Evolutionary conservation across 2,113 vertebrate species (phyloP).

Genomic region (Mus spicilegus): DNA sequence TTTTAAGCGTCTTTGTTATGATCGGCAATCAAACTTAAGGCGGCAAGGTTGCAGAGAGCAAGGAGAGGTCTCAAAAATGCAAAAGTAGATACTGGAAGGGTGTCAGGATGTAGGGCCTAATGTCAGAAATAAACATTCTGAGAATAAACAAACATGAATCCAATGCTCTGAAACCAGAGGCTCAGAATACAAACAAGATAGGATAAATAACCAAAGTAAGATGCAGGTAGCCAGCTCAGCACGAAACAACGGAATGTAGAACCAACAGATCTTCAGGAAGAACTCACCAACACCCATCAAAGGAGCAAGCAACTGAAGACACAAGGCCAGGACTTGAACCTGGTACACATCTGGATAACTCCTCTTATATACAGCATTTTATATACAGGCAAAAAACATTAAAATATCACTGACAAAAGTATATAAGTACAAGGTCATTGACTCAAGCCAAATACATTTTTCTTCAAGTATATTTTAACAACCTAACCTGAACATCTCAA

Average conservation of each 20-base stretch:
- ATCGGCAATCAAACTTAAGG: background rate
- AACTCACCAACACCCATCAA: background rate
- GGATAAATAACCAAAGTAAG: background rate
- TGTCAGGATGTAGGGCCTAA: background rate
- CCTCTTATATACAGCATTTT: background rate
- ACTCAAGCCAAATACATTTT: conserved; percentile 17
- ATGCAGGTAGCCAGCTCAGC: background rate
- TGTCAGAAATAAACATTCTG: background rate
- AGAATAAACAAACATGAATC: background rate
- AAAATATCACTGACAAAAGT: background rate
- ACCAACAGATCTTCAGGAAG: background rate
- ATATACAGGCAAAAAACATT: background rate
- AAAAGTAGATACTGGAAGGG: background rate
- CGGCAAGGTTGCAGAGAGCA: background rate
- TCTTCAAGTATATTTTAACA: conserved; percentile 20
- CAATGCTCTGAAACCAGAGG: background rate
- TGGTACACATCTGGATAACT: background rate
- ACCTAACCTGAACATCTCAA: conserved; percentile 12
- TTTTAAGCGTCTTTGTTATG: background rate
- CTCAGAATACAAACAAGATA: background rate
- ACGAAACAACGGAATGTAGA: too few species aligned
- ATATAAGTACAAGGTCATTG: background rate
- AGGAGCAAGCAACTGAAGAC: background rate
- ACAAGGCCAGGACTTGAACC: background rate
- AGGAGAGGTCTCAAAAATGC: background rate